Evolutionary conservation across 2,888 invertebrate species (phyloP).

Genomic region (Anoncus sp.): DNA sequence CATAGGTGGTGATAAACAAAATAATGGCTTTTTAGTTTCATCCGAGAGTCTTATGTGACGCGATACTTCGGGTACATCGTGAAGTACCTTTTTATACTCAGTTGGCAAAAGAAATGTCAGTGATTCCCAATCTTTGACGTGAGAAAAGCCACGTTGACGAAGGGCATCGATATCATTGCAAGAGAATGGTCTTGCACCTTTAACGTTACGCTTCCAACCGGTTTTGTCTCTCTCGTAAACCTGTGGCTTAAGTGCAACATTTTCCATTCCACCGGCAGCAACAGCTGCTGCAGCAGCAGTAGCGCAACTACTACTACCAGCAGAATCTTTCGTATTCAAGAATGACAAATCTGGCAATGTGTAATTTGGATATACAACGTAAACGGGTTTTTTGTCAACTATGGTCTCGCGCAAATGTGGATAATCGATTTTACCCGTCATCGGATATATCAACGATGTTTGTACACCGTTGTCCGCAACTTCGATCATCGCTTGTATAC

Average conservation of each 20-base stretch:
- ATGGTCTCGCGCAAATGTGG: conserved; percentile 74
- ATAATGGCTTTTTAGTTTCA: conserved; percentile 83
- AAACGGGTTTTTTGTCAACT: conserved; percentile 89
- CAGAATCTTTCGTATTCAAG: conserved; percentile 82
- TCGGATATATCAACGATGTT: conserved; percentile 79
- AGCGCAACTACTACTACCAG: no score
- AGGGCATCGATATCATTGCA: conserved; percentile 93
- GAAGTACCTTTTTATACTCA: conserved; percentile 91
- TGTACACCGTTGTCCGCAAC: conserved; percentile 80
- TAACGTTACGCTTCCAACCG: conserved; percentile 82
- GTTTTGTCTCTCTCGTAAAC: conserved; percentile 83
- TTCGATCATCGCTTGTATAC: conserved; percentile 77
- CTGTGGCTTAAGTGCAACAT: conserved; percentile 91
- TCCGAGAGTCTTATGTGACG: conserved; percentile 87
- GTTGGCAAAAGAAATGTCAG: conserved; percentile 93
- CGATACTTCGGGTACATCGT: conserved; percentile 91
- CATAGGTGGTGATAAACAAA: conserved; percentile 79
- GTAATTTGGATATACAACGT: conserved; percentile 96
- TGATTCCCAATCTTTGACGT: conserved; percentile 97
- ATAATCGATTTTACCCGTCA: conserved; percentile 73
- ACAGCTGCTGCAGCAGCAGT: background rate
- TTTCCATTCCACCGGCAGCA: conserved; percentile 83
- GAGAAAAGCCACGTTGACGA: conserved; percentile 91
- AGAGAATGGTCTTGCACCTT: conserved; percentile 89
- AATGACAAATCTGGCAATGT: conserved; percentile 95